These are phyloP conservation scores for Torymus tubicola DNA, from an alignment of 2,888 invertebrate genomes.

Conservation along the genomic window DNA sequence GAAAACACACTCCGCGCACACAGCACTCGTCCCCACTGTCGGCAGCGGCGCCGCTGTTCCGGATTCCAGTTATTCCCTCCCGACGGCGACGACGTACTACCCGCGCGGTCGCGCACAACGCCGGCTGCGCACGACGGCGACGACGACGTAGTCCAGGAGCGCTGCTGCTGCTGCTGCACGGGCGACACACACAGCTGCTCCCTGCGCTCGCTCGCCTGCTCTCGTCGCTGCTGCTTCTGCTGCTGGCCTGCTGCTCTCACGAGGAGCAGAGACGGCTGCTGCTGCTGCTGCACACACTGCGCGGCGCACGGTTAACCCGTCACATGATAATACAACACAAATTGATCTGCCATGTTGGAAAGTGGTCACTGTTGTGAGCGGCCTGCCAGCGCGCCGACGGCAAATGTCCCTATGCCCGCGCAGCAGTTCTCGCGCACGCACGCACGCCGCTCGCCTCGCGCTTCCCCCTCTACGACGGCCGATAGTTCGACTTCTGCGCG, in stretches of 20 bases:
- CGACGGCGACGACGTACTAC: neutral
- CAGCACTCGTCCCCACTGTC: neutral
- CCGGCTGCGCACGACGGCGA: constrained; percentile 2
- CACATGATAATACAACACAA: constrained; percentile 86
- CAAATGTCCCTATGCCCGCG: constrained; percentile 67
- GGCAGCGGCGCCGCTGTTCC: neutral
- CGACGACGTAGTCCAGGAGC: neutral
- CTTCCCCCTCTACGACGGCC: neutral
- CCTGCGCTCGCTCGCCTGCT: neutral
- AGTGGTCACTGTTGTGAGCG: constrained; percentile 75
- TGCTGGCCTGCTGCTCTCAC: neutral
- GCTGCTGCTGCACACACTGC: neutral
- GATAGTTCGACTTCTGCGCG: too few species aligned
- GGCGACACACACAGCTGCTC: neutral
- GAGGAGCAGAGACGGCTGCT: neutral
- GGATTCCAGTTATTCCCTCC: neutral
- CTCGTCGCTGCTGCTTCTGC: constrained; percentile 12
- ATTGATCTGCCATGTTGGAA: constrained; percentile 85
- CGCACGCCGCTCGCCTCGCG: neutral
- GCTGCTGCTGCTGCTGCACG: constrained; percentile 20
- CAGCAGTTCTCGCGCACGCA: neutral
- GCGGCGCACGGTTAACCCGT: constrained; percentile 66
- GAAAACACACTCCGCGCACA: constrained; percentile 10
- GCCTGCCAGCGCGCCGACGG: constrained; percentile 70
- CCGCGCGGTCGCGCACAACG: neutral